Conservation (phyloP, 2,113 vertebrate genomes). For the Megaptera novaeangliae region DNA sequence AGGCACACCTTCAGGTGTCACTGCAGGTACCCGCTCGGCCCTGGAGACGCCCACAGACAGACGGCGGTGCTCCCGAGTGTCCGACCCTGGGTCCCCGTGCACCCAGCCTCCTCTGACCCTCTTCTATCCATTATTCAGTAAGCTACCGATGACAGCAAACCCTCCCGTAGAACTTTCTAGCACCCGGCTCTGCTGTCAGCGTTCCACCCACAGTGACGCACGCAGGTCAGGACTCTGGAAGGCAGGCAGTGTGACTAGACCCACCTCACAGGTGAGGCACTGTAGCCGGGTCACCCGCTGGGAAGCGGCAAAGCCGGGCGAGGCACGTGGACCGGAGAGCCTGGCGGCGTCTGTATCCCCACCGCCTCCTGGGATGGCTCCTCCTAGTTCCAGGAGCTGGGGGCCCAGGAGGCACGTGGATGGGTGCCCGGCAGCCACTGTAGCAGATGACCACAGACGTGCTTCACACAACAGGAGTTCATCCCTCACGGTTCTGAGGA, state of each 20-base stretch:
- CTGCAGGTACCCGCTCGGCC: background rate
- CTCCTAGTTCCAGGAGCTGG: background rate
- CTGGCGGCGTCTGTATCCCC: background rate
- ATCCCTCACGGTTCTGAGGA: background rate
- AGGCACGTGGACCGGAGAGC: background rate
- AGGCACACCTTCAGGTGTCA: too few species aligned
- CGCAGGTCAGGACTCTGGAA: rapidly evolving
- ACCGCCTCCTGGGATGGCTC: background rate
- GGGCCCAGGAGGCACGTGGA: background rate
- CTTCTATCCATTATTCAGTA: background rate
- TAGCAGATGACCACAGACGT: too few species aligned
- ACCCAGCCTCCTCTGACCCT: background rate
- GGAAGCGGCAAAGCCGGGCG: background rate
- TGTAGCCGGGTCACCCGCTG: too few species aligned
- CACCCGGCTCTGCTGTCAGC: rapidly evolving
- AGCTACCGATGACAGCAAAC: background rate
- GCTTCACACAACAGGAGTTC: too few species aligned
- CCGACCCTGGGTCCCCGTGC: background rate
- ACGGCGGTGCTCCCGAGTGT: background rate
- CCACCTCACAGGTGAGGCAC: background rate
- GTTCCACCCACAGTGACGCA: background rate
- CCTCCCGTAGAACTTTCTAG: background rate
- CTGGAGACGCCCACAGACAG: background rate
- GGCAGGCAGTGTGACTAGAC: background rate
- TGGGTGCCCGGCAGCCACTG: background rate